Percentiles rank a stretch among this genome's conserved stretches.
Evolutionary conservation across 2,888 invertebrate genomes (phyloP).

Genomic region (Teleiodes luculella): DNA sequence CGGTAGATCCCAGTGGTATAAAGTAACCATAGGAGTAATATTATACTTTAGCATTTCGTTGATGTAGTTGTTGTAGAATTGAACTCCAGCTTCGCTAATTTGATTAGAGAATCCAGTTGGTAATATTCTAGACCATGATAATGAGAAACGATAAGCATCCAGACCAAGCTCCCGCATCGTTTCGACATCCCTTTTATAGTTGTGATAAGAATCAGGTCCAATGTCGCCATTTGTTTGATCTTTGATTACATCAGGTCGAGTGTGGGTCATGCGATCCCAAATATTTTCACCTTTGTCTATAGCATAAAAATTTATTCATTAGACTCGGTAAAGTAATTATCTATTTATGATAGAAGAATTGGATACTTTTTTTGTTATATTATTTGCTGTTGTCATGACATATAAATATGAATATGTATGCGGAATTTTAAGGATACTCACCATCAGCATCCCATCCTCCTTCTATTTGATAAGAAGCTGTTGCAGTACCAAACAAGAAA

Average conservation of each 20-base stretch:
- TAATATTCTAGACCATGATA: slow-evolving; percentile 80
- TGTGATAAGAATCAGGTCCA: slow-evolving; percentile 77
- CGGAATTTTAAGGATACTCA: neutral
- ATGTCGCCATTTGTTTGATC: slow-evolving; percentile 67
- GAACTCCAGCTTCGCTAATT: slow-evolving; percentile 78
- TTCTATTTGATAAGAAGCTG: slow-evolving; percentile 51
- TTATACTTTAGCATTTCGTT: slow-evolving; percentile 78
- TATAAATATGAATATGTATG: too few species aligned
- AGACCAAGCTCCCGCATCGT: slow-evolving; percentile 57
- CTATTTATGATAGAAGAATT: too few species aligned
- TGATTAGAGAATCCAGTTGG: slow-evolving; percentile 70
- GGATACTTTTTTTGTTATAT: too few species aligned
- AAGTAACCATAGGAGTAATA: slow-evolving; percentile 79
- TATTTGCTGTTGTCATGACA: too few species aligned
- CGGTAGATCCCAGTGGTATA: slow-evolving; percentile 78
- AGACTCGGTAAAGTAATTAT: too few species aligned
- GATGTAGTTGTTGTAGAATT: slow-evolving; percentile 81
- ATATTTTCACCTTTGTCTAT: slow-evolving; percentile 39
- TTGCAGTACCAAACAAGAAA: slow-evolving; percentile 52
- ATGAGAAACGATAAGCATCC: slow-evolving; percentile 71
- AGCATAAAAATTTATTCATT: neutral
- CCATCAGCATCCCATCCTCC: slow-evolving; percentile 20
- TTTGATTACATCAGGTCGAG: slow-evolving; percentile 28
- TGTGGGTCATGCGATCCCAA: slow-evolving; percentile 41
- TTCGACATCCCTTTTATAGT: slow-evolving; percentile 71